Evolutionary conservation across 2,888 invertebrate species (phyloP).

Genomic region (Erebia aethiops): DNA sequence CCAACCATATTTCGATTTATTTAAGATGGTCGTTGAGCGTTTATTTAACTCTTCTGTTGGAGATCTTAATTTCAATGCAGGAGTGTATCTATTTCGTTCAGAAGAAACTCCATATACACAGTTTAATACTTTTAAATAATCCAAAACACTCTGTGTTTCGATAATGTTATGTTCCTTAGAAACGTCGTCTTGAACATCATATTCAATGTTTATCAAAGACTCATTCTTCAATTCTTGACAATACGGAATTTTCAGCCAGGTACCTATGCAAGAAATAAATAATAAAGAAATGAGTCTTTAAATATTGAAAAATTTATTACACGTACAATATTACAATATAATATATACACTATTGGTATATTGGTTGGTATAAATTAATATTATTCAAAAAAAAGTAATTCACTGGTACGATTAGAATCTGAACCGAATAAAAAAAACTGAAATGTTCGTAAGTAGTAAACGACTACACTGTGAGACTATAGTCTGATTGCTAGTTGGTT

Average conservation of each 20-base stretch:
- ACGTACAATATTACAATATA: slow-evolving; percentile 35
- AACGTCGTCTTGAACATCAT: slow-evolving; percentile 32
- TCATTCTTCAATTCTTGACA: slow-evolving; percentile 58
- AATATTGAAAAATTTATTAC: slow-evolving; percentile 20
- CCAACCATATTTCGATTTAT: slow-evolving; percentile 10
- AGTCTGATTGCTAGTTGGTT: slow-evolving; percentile 28
- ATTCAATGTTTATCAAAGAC: slow-evolving; percentile 35
- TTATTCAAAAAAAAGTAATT: background rate
- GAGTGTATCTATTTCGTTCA: background rate
- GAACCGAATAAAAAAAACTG: background rate
- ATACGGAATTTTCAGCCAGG: slow-evolving; percentile 58
- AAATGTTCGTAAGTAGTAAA: too few relatives aligned
- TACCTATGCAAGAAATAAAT: slow-evolving; percentile 62
- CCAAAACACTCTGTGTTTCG: slow-evolving; percentile 3
- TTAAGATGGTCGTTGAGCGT: background rate
- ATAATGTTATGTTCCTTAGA: slow-evolving; percentile 8
- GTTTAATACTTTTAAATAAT: slow-evolving; percentile 17
- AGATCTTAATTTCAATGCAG: slow-evolving; percentile 17
- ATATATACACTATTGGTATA: background rate
- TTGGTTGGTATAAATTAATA: background rate
- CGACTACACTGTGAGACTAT: background rate
- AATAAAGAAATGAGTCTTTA: slow-evolving; percentile 24
- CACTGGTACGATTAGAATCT: background rate
- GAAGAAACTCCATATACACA: background rate
- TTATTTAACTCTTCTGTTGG: slow-evolving; percentile 3